These are phyloP conservation scores for Enoplosus armatus DNA, from an alignment of 2,797 vertebrate genomes.

Conservation along the genomic window DNA sequence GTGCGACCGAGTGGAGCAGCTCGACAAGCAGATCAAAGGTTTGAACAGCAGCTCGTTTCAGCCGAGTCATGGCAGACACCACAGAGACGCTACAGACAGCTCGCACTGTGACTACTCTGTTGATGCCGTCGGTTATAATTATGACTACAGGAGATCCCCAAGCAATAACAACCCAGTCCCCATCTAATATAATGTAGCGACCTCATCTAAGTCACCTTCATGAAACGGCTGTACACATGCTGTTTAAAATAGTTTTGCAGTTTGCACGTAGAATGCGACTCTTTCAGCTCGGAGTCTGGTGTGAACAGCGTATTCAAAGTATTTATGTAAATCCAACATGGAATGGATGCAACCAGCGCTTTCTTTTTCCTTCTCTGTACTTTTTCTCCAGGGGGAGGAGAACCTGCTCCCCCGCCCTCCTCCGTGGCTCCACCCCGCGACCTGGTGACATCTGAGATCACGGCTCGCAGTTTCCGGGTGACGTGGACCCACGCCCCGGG, in stretches of 20 bases:
- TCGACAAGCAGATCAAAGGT: constrained; percentile 92
- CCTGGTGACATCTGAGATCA: constrained; percentile 91
- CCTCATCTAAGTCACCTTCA: neutral
- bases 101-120: neutral
- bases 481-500: constrained; percentile 92
- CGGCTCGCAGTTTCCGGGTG: constrained; percentile 93
- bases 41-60: neutral
- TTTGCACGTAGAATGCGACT: neutral
- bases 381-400: constrained; percentile 53
- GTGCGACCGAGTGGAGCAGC: constrained; percentile 91
- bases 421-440: constrained; percentile 85
- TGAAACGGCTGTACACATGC: neutral
- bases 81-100: neutral
- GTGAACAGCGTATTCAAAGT: neutral
- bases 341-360: neutral
- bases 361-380: neutral
- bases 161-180: constrained; percentile 7
- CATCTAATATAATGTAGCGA: neutral
- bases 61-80: neutral
- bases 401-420: constrained; percentile 49
- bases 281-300: neutral
- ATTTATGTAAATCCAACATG: neutral
- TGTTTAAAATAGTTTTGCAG: neutral
- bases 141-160: neutral
- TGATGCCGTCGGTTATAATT: constrained; percentile 1